Conservation (phyloP, 2,797 vertebrate species). For the Sylvia borin region DNA sequence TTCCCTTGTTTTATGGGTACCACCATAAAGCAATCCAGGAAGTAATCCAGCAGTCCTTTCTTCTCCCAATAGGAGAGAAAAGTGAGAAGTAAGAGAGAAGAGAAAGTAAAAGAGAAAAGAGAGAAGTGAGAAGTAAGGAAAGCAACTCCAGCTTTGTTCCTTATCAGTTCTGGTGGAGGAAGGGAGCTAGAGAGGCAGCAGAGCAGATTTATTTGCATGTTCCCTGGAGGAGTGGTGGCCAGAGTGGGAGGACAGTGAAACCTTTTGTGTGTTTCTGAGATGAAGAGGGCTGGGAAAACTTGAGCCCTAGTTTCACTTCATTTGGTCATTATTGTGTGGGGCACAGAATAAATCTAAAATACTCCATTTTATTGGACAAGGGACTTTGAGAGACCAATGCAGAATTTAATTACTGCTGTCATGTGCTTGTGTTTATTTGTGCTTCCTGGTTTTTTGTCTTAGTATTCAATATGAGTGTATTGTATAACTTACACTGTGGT, state of each 20-base stretch:
- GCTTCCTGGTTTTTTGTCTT: background rate
- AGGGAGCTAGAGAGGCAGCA: background rate
- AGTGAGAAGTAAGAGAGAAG: background rate
- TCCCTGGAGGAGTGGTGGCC: background rate
- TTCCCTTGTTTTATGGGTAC: background rate
- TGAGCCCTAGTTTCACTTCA: background rate
- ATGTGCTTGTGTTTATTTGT: background rate
- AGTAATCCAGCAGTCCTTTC: background rate
- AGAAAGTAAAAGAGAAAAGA: background rate
- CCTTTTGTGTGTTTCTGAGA: background rate
- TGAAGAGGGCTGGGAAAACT: background rate
- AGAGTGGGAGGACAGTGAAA: background rate
- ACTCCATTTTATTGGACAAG: background rate
- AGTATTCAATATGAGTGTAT: background rate
- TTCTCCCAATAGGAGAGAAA: background rate
- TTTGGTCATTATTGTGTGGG: background rate
- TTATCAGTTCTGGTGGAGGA: background rate
- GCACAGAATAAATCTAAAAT: background rate
- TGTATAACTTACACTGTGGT: background rate
- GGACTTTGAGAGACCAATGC: background rate
- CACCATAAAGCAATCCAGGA: background rate
- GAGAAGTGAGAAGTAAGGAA: background rate
- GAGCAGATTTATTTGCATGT: background rate
- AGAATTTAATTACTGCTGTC: background rate
- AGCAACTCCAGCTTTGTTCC: background rate